A percentile compares a stretch with the other conserved stretches of the same genome.
These are phyloP conservation scores for Dissostichus mawsoni DNA, from an alignment of 2,113 vertebrate species.

Conservation along the genomic window DNA sequence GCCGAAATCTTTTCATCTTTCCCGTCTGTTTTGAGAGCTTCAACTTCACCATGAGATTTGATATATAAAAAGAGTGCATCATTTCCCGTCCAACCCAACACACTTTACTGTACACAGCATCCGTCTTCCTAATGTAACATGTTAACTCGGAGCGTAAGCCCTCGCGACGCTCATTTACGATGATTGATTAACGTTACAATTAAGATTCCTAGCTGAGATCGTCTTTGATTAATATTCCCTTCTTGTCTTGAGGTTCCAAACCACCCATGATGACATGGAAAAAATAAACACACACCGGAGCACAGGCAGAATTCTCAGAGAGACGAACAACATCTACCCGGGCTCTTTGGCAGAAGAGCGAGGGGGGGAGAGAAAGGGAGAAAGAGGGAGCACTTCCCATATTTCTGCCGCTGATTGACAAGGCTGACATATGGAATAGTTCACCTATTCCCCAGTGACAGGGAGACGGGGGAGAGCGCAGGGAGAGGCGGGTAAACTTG, in stretches of 20 bases:
- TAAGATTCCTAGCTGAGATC: slow-evolving; percentile 66
- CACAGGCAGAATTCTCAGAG: slow-evolving; percentile 87
- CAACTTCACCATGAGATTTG: background rate
- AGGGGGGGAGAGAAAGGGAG: slow-evolving; percentile 28
- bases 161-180: slow-evolving; percentile 60
- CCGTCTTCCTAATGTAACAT: background rate
- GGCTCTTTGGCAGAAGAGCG: slow-evolving; percentile 53
- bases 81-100: background rate
- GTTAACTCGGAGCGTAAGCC: slow-evolving; percentile 7
- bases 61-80: background rate
- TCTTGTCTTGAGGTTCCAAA: slow-evolving; percentile 84
- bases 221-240: slow-evolving; percentile 78
- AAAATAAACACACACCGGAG: slow-evolving; percentile 76
- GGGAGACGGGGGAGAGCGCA: slow-evolving; percentile 94
- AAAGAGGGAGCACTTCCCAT: slow-evolving; percentile 87
- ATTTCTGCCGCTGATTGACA: slow-evolving; percentile 98
- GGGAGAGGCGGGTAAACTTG: slow-evolving; percentile 90
- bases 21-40: background rate
- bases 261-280: slow-evolving; percentile 89
- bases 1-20: background rate
- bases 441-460: slow-evolving; percentile 99
- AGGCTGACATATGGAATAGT: slow-evolving; percentile 99
- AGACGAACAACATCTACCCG: slow-evolving; percentile 86
- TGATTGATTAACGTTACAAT: slow-evolving; percentile 80
- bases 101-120: background rate